phyloP scores from a whole-genome alignment of 1,140 invertebrate species.

The Homarus americanus region DNA sequence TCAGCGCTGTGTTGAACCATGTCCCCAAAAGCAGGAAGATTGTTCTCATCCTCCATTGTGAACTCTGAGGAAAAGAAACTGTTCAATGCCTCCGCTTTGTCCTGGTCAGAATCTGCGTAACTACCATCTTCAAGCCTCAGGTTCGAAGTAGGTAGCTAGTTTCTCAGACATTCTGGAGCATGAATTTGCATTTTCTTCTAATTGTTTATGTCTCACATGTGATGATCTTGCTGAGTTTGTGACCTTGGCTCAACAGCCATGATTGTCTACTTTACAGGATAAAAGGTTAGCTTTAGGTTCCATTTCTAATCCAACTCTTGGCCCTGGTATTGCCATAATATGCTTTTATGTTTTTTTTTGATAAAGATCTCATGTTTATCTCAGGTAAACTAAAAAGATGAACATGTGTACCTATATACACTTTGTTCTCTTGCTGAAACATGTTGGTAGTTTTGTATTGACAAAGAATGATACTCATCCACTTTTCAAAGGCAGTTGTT shows the following conservation, averaged over 20 bases:
- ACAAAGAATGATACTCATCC: no score
- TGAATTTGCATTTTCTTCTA: neutral
- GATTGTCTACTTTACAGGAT: conserved; percentile 15
- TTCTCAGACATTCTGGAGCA: neutral
- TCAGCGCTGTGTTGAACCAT: no score
- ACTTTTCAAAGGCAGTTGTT: no score
- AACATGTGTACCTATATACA: neutral
- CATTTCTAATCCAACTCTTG: neutral
- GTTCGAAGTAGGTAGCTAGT: neutral
- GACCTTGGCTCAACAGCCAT: conserved; percentile 12
- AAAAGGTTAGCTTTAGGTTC: neutral
- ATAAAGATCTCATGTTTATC: neutral
- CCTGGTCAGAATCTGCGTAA: no score
- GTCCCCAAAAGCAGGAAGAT: no score
- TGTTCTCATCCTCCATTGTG: no score
- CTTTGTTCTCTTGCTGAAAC: no score
- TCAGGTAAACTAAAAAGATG: neutral
- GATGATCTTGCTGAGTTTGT: neutral
- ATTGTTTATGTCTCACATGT: conserved; percentile 1
- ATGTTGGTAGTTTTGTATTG: no score
- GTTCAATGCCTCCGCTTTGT: no score
- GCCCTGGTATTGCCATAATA: neutral
- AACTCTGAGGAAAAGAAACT: no score
- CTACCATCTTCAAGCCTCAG: no score
- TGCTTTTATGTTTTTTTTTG: neutral